Evolutionary conservation across 2,888 invertebrate genomes (phyloP), one percentile per base, ranked within the genome.

Genomic region (Andrena marginata): DNA sequence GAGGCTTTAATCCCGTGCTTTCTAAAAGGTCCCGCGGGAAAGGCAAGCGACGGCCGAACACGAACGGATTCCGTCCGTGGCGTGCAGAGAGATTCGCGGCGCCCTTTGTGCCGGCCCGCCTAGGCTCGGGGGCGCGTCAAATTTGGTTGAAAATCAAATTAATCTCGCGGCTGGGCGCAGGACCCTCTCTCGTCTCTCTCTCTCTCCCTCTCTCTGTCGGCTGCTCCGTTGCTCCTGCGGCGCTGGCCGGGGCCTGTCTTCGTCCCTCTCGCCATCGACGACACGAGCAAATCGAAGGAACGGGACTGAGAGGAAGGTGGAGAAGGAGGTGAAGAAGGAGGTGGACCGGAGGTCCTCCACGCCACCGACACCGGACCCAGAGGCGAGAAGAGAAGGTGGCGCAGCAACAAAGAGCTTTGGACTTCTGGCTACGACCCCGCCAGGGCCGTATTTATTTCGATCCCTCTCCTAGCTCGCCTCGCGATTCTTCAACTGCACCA

Each of bases 91-190:
- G 81, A 79, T 81, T 59, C 85, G 87, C 86, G 87, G 90, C 88
- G 72, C 83, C 87, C 89, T 91, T 91, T 91, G 91, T 91, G 85
- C 87, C 75, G 86, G 85, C 79, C 87, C 89, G 85, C 85, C 86
- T 89, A 84, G 89, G 88, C 88, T 87, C 85, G 85, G 86, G 85
- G 91, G 90, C 91, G 91, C 92, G 92, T 92, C 92, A 92, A 92
- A 92, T 92, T 92, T 92, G 92, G 87, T 92, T 92, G 91, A 92
- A 92, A 92, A 92, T 92, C 92, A 92, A 92, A 92, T 92, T 92
- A 92, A 92, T 92, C 92, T 92, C 92, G 90, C 90, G 92, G 90
- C 89, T 91, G 90, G 90, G 82, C 86, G 87, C 87, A 87, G 88
- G 86, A 85, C 69, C 86, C 86, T 85, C 84, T 56, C 31, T 75